Percentiles rank a stretch among this genome's conserved stretches.
These are phyloP conservation scores for Motacilla tschutschensis DNA, from an alignment of 2,113 vertebrate species.

Conservation along the genomic window DNA sequence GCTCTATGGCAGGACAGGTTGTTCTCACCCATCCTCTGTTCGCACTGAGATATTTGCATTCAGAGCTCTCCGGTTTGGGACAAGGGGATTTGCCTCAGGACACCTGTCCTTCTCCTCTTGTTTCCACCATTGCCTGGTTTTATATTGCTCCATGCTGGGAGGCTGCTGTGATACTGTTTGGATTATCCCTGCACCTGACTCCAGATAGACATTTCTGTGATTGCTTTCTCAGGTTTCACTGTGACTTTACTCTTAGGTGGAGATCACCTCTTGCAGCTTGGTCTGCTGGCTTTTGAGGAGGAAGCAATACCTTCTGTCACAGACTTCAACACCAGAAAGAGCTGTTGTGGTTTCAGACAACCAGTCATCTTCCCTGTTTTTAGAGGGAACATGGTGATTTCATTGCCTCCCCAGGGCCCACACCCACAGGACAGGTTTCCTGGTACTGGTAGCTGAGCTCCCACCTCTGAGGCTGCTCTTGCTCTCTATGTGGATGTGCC, in stretches of 20 bases:
- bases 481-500: neutral
- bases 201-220: neutral
- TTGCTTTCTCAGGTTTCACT: neutral
- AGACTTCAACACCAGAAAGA: neutral
- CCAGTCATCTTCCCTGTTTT: neutral
- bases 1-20: neutral
- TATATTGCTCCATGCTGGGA: rapidly evolving
- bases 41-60: neutral
- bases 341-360: neutral
- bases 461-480: neutral
- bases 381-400: rapidly evolving
- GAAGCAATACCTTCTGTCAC: rapidly evolving
- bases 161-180: rapidly evolving
- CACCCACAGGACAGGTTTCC: rapidly evolving
- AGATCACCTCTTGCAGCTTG: neutral
- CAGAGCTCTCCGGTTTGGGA: neutral
- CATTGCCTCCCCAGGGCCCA: neutral
- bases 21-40: rapidly evolving
- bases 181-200: neutral
- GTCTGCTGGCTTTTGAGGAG: neutral
- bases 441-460: neutral
- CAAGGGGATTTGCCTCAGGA: neutral
- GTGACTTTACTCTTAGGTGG: neutral
- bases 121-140: neutral
- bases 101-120: neutral